Percentiles rank a stretch among this genome's conserved stretches.
Evolutionary conservation across 2,888 invertebrate species (phyloP).

Genomic region (Galeopsomyia nigrocyanea): DNA sequence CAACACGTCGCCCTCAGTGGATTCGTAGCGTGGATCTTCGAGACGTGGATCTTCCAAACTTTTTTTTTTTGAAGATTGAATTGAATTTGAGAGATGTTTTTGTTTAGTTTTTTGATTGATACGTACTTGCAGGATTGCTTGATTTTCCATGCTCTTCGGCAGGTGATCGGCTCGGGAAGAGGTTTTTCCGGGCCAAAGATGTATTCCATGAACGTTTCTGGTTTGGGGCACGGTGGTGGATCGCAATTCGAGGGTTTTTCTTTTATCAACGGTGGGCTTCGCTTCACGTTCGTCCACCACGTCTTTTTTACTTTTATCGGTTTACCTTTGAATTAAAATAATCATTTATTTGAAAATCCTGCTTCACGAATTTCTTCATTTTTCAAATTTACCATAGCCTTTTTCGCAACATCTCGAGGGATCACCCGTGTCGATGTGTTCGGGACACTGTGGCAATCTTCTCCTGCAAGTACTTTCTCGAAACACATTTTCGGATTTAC

Average conservation of each 20-base stretch:
- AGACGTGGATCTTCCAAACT: constrained; percentile 41
- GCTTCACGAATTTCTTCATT: neutral
- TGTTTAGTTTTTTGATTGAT: no score
- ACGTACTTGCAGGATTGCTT: constrained; percentile 25
- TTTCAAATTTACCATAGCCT: constrained; percentile 26
- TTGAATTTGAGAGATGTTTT: no score
- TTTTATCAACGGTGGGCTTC: neutral
- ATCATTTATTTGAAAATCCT: neutral
- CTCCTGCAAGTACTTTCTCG: constrained; percentile 21
- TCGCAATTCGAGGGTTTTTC: constrained; percentile 35
- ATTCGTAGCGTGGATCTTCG: constrained; percentile 50
- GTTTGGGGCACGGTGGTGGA: neutral
- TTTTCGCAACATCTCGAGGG: constrained; percentile 45
- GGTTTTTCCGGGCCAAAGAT: constrained; percentile 41
- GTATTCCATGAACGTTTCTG: constrained; percentile 47
- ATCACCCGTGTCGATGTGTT: neutral
- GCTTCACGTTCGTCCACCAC: constrained; percentile 4
- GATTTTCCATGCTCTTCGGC: constrained; percentile 35
- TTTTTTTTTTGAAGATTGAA: no score
- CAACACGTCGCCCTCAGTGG: constrained; percentile 49
- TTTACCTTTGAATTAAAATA: neutral
- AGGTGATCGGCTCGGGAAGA: constrained; percentile 38
- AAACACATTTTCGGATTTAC: no score
- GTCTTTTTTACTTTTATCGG: neutral
- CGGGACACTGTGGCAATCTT: constrained; percentile 34